Percentiles rank a stretch among this genome's conserved stretches.
These are phyloP conservation scores for Diaphora mendica DNA, from an alignment of 2,888 invertebrate species.

Conservation along the genomic window DNA sequence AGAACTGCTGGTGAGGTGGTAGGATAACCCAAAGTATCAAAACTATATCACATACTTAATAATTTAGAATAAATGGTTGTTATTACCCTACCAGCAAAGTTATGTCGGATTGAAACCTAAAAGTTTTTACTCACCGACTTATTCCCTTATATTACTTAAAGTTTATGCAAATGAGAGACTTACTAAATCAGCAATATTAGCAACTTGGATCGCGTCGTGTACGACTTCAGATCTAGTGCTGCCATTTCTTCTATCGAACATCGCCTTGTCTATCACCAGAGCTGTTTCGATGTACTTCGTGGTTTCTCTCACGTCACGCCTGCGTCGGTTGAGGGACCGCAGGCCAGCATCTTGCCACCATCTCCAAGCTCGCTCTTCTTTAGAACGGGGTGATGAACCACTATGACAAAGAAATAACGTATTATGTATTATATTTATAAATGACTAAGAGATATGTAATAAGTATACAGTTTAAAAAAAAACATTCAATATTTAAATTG, in stretches of 20 bases:
- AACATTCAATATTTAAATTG: too few species aligned
- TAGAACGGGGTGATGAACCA: constrained; percentile 57
- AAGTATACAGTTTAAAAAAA: too few species aligned
- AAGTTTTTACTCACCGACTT: neutral
- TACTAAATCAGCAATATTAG: constrained; percentile 98
- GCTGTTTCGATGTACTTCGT: constrained; percentile 98
- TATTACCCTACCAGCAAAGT: neutral
- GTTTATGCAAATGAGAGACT: constrained; percentile 70
- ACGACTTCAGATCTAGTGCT: constrained; percentile 95
- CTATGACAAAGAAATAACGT: constrained; percentile 44
- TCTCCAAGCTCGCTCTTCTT: constrained; percentile 70
- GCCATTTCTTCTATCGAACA: constrained; percentile 97
- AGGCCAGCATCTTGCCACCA: constrained; percentile 78
- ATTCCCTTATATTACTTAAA: neutral
- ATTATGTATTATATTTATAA: neutral
- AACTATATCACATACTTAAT: neutral
- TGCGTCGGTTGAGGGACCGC: constrained; percentile 70
- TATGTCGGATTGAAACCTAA: neutral
- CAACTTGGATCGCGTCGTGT: constrained; percentile 98
- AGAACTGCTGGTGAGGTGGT: too few species aligned
- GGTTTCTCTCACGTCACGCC: constrained; percentile 94
- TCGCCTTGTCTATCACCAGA: constrained; percentile 97
- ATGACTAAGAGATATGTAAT: too few species aligned
- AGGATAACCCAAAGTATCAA: too few species aligned
- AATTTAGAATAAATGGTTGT: neutral